Conservation (phyloP, 2,888 invertebrate genomes). For the Hedychridium roseum region DNA sequence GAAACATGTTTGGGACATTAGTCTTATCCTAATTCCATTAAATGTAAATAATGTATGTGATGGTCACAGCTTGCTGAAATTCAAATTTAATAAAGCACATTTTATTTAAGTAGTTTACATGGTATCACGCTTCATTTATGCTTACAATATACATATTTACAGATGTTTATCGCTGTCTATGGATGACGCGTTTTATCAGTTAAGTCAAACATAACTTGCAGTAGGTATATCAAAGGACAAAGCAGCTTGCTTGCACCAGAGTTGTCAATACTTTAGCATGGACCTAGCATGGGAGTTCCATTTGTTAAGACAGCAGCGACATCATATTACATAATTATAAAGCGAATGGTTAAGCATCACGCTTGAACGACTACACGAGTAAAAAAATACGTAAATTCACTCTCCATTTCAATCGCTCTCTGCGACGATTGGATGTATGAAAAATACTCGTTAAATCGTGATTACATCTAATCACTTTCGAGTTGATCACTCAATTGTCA, state of each 20-base stretch:
- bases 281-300: conserved; percentile 29
- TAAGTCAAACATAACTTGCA: conserved; percentile 37
- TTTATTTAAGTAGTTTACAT: conserved; percentile 50
- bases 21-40: too few species aligned
- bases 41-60: too few species aligned
- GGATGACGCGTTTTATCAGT: conserved; percentile 31
- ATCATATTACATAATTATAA: conserved; percentile 35
- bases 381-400: conserved; percentile 54
- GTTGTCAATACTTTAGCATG: conserved; percentile 29
- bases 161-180: conserved; percentile 43
- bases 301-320: conserved; percentile 26
- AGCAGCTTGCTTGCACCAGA: conserved; percentile 29
- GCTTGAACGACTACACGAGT: conserved; percentile 39
- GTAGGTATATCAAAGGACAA: conserved; percentile 29
- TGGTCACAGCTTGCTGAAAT: too few species aligned
- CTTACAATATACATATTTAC: conserved; percentile 58
- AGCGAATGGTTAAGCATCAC: conserved; percentile 43
- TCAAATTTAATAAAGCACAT: conserved; percentile 55
- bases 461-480: conserved; percentile 13
- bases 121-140: conserved; percentile 47
- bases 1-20: too few species aligned
- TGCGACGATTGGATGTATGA: conserved; percentile 28
- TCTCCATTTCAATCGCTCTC: conserved; percentile 28
- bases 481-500: conserved; percentile 48
- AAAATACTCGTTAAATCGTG: conserved; percentile 31